Evolutionary conservation across 2,797 vertebrate genomes (phyloP), one percentile per base, ranked within the genome.

Genomic region (Coracias cyanogaster): DNA sequence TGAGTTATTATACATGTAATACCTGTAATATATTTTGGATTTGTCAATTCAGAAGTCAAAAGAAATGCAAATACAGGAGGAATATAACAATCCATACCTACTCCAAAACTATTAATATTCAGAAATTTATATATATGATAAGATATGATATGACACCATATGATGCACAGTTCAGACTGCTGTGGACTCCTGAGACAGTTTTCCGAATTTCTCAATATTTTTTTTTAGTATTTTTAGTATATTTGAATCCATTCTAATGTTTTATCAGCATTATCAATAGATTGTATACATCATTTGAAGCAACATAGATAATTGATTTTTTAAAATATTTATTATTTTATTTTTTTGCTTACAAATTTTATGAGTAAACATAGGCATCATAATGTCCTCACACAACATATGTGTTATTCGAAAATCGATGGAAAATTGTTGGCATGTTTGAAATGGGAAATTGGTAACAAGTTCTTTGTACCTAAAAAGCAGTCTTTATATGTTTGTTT

Each of bases 31-130:
- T 39, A 43, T 60, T 78, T 84, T 81, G 58, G 4, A 82, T 84
- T 22, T 95, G 24, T 73, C 26, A 64, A 46, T 76, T 89, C 39
- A 76, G 9, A 85, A 77, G 14, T 82, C 29, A 88, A 94, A 91
- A 82, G 41, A 85, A 81, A 78, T 2, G 2, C 10, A 86, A 69
- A 22, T 74, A 45, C 3, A 60, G 8, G 13, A 82, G 12, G 29
- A 90, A 82, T 48, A 85, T 4, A 92, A 62, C n/a, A 49, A 57
- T 35, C 26, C 29, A 31, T 60, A 58, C 24, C 7, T 81, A 86
- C 25, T 66, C 21, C 14, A 79, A 92, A 92, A 65, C 12, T 61
- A 49, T 77, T 90, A 8, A 1, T 51, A 77, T 85, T 66, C 33
- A 89, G 76, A 90, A 62, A 25, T 72, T 69, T 8, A 49, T 72